These are phyloP conservation scores for Gymnocheta viridis DNA, from an alignment of 2,888 invertebrate species.

Conservation along the genomic window DNA sequence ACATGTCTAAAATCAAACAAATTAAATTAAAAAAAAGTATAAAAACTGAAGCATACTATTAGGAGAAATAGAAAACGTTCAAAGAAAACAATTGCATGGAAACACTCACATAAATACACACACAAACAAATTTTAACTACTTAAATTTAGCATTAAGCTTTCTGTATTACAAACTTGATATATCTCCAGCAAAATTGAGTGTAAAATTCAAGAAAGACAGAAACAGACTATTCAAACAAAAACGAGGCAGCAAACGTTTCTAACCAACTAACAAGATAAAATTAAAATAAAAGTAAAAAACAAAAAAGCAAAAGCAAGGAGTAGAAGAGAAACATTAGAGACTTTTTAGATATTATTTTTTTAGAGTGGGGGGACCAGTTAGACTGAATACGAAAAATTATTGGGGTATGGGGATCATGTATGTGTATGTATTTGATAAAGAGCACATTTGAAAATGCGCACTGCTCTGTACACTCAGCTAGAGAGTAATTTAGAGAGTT, in stretches of 20 bases:
- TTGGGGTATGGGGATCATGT: constrained; percentile 52
- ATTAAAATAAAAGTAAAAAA: constrained; percentile 15
- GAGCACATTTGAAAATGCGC: constrained; percentile 78
- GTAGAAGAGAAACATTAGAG: constrained; percentile 2
- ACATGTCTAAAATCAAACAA: not conserved
- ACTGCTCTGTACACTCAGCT: constrained; percentile 63
- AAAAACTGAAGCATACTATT: constrained; percentile 14
- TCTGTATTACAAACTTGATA: not conserved
- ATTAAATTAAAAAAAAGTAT: not conserved
- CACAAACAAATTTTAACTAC: constrained; percentile 4
- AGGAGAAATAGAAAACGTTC: constrained; percentile 39
- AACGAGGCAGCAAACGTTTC: constrained; percentile 9
- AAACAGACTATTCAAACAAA: constrained; percentile 13
- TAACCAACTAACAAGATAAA: constrained; percentile 47
- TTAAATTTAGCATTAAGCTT: not conserved
- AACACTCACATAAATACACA: not conserved
- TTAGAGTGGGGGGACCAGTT: not conserved
- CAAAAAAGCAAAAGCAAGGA: constrained; percentile 17
- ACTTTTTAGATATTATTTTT: not conserved
- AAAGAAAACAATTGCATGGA: not conserved
- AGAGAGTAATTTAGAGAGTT: constrained; percentile 45
- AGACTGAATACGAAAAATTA: not conserved
- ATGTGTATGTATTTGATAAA: not conserved
- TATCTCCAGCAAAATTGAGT: constrained; percentile 37
- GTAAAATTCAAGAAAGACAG: constrained; percentile 35